Percentiles rank a stretch among this genome's conserved stretches.
phyloP scores from a whole-genome alignment of 2,888 invertebrate genomes.

The Drosophila macrospina region DNA sequence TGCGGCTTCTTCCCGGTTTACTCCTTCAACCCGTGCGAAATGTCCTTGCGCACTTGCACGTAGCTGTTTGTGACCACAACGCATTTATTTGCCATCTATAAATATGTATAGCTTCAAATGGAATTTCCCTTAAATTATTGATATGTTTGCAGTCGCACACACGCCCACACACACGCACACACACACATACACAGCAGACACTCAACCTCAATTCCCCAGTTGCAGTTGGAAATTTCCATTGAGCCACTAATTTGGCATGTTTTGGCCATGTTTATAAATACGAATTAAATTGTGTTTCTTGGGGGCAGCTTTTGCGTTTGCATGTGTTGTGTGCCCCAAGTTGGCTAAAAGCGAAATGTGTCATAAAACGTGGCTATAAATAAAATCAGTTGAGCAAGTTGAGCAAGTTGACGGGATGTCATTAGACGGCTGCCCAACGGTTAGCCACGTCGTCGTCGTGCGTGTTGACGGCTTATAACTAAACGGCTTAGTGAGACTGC shows the following conservation, averaged over 20 bases:
- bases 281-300: constrained; percentile 20
- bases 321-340: constrained; percentile 53
- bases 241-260: constrained; percentile 32
- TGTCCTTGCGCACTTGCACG: constrained; percentile 31
- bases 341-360: constrained; percentile 54
- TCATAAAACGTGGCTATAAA: constrained; percentile 70
- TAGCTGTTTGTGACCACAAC: constrained; percentile 53
- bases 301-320: constrained; percentile 25
- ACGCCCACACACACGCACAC: neutral
- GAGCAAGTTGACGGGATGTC: constrained; percentile 49
- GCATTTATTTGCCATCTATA: constrained; percentile 40
- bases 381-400: constrained; percentile 64
- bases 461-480: constrained; percentile 58
- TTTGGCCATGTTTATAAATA: constrained; percentile 36
- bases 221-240: constrained; percentile 15
- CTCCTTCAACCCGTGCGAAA: neutral
- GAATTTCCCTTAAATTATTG: constrained; percentile 59
- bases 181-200: neutral
- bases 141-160: constrained; percentile 39
- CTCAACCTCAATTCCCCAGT: constrained; percentile 1
- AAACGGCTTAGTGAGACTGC: constrained; percentile 40
- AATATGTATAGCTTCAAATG: constrained; percentile 50
- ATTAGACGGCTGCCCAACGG: constrained; percentile 51
- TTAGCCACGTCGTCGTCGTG: constrained; percentile 41
- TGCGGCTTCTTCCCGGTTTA: constrained; percentile 1